Base-by-base conservation (phyloP, 2,888 invertebrate species). In the Hirtodrosophila cameraria region DNA sequence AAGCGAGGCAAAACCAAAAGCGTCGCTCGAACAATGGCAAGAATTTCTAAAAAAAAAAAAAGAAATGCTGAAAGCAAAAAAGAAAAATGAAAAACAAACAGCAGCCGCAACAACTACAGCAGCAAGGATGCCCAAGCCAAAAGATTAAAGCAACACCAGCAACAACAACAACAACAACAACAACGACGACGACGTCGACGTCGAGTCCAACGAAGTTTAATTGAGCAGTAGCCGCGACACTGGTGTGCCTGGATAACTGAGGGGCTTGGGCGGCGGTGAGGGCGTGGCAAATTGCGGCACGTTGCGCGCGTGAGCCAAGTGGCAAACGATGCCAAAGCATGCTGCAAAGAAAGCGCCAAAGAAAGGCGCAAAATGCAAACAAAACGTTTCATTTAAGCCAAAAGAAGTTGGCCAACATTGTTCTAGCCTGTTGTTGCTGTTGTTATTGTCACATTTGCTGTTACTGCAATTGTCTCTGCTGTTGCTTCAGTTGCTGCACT, bases 231-330 rank as follows among this genome's bases (percentile, higher is more conserved):
- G 50, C 69, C 59, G 43, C 69, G 52, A 53, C 49, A 28, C 23
- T 23, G 23, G 2, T 6, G 23, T 8, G 7, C 1, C n/a, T n/a
- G n/a, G n/a, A n/a, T n/a, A n/a, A n/a, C n/a, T n/a, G n/a, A n/a
- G n/a, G n/a, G 7, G 8, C 23, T 25, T 36, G 36, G 36, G 33
- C 12, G 36, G 39, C 15, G 9, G 31, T n/a, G 39, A 30, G 36
- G 41, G 52, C 38, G 36, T 28, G 23, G 58, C 42, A 53, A 35
- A 65, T 49, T 60, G 64, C 54, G 65, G 72, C 57, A 62, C 62
- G 74, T 64, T 62, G 76, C 45, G 65, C 58, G 58, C 76, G 77
- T 78, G 75, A 69, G 69, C 50, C 58, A 76, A 68, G 78, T 78
- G 55, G 73, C 55, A 78, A 74, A 41, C 39, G 46, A 28, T 31